These are phyloP conservation scores for Alloplasta piceator DNA, from an alignment of 2,888 invertebrate genomes.

Conservation along the genomic window DNA sequence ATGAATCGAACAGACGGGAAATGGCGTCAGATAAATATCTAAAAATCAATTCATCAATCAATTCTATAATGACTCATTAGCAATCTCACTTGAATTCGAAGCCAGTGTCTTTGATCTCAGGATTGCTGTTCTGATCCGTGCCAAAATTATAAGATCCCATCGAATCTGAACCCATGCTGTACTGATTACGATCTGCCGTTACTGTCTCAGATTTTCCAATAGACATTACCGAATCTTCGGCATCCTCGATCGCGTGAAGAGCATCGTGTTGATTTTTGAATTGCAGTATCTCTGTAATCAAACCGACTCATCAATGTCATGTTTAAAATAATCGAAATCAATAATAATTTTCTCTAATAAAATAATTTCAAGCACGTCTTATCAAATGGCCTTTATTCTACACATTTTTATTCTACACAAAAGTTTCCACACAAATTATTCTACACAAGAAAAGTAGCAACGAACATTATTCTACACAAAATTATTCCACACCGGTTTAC, in stretches of 20 bases:
- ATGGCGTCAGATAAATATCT: too few relatives aligned
- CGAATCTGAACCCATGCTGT: conserved; percentile 72
- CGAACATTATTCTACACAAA: too few relatives aligned
- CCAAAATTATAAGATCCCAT: conserved; percentile 68
- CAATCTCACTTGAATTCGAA: conserved; percentile 75
- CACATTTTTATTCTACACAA: too few relatives aligned
- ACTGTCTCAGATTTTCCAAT: conserved; percentile 73
- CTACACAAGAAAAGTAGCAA: too few relatives aligned
- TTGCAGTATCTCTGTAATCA: conserved; percentile 78
- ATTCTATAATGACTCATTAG: neutral
- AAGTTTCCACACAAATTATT: too few relatives aligned
- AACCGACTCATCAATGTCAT: conserved; percentile 7
- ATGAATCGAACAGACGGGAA: too few relatives aligned
- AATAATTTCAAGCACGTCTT: too few relatives aligned
- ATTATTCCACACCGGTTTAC: too few relatives aligned
- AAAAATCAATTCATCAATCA: too few relatives aligned
- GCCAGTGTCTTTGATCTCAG: conserved; percentile 75
- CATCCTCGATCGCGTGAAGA: conserved; percentile 67
- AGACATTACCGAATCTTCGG: conserved; percentile 66
- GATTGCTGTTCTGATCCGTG: conserved; percentile 69
- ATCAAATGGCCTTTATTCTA: too few relatives aligned
- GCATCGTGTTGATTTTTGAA: conserved; percentile 76
- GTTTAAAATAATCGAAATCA: too few relatives aligned
- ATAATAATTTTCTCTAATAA: too few relatives aligned
- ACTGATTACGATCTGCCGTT: conserved; percentile 76